Conservation (phyloP, 1,140 invertebrate species). For the Antheraea mylitta region DNA sequence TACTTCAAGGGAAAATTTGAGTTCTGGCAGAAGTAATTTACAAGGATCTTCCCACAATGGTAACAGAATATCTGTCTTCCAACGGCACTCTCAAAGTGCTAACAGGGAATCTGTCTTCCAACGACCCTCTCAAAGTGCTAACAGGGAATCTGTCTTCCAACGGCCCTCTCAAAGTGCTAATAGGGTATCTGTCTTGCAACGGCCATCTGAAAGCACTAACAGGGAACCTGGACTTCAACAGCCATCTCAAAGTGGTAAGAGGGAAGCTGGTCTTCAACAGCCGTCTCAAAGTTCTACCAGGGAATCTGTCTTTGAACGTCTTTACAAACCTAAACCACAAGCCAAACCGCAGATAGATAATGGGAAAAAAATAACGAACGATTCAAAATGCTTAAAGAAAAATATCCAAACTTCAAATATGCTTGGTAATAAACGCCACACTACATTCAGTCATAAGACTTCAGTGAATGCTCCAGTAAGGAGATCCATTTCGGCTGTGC, state of each 20-base stretch:
- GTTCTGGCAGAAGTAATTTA: neutral
- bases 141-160: too few relatives aligned
- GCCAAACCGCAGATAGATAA: constrained; percentile 36
- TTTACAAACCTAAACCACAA: constrained; percentile 63
- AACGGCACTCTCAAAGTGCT: too few relatives aligned
- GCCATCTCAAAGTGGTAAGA: too few relatives aligned
- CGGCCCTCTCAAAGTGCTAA: neutral
- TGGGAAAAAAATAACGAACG: constrained; percentile 42
- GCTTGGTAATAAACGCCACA: constrained; percentile 49
- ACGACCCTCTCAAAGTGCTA: constrained; percentile 32
- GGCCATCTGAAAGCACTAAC: constrained; percentile 11
- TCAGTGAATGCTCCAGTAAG: constrained; percentile 37
- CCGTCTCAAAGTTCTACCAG: neutral
- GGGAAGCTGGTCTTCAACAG: too few relatives aligned
- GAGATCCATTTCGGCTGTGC: constrained; percentile 72
- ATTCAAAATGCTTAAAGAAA: constrained; percentile 52
- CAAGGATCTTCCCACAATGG: too few relatives aligned
- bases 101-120: constrained; percentile 51
- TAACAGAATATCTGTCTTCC: too few relatives aligned
- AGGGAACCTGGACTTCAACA: too few relatives aligned
- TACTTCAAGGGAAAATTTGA: neutral
- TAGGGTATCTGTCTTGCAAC: constrained; percentile 52
- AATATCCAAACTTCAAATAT: constrained; percentile 41
- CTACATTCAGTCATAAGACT: constrained; percentile 35
- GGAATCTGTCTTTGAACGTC: constrained; percentile 60